Conservation (phyloP, 2,797 vertebrate genomes). For the Taeniopygia guttata region DNA sequence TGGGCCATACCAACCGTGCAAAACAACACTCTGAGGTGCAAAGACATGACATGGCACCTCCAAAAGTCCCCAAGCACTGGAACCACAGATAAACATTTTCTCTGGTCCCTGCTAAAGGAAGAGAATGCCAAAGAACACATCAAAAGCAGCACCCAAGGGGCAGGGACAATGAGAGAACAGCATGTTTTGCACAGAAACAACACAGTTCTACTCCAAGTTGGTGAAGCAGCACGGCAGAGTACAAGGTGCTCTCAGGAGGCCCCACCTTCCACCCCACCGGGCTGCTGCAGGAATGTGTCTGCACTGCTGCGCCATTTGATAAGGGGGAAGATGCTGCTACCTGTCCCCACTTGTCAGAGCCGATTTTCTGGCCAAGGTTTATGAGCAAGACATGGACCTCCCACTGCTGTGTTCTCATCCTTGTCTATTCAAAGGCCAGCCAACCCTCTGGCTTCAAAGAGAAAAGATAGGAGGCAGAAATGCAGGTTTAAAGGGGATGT, state of each 20-base stretch:
- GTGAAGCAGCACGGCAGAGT: neutral
- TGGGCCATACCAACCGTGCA: fast-evolving
- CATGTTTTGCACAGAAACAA: neutral
- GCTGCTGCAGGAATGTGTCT: conserved; percentile 36
- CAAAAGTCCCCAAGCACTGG: neutral
- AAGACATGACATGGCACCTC: neutral
- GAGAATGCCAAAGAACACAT: neutral
- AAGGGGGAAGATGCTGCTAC: conserved; percentile 10
- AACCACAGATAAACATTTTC: neutral
- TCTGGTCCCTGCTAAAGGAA: neutral
- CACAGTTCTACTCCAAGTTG: fast-evolving
- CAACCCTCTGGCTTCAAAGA: conserved; percentile 47
- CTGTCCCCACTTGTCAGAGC: conserved; percentile 45
- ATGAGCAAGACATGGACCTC: conserved; percentile 47
- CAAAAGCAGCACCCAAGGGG: neutral
- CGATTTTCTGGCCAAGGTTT: conserved; percentile 48
- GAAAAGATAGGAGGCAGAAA: conserved; percentile 51
- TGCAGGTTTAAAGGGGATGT: conserved; percentile 44
- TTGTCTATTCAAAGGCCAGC: conserved; percentile 52
- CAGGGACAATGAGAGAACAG: neutral
- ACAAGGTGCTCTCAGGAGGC: neutral
- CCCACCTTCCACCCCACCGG: neutral
- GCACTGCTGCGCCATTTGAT: neutral
- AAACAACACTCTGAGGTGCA: fast-evolving
- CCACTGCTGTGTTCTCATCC: conserved; percentile 54